phyloP scores from a whole-genome alignment of 2,113 vertebrate species.

The Aviceda subcristata region DNA sequence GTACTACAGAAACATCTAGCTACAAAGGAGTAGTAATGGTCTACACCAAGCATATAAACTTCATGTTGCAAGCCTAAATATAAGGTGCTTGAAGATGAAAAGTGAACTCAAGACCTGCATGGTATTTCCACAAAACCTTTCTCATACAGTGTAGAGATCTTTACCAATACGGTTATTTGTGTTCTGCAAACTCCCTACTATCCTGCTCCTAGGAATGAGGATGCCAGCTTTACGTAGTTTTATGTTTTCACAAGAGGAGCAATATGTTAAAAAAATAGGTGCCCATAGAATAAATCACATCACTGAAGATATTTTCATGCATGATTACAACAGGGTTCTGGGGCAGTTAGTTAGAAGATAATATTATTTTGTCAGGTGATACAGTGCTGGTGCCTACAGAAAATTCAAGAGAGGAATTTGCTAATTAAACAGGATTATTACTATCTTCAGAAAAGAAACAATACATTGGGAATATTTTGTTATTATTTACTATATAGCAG shows the following conservation, averaged over 20 bases:
- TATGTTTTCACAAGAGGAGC: background rate
- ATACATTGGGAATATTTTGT: background rate
- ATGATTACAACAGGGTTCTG: background rate
- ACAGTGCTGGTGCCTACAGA: background rate
- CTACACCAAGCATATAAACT: background rate
- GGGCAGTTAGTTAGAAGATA: background rate
- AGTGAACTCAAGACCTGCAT: background rate
- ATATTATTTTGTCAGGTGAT: conserved; percentile 39
- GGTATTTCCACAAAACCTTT: background rate
- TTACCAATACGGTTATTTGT: background rate
- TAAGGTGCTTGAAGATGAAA: background rate
- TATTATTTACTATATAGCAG: conserved; percentile 4
- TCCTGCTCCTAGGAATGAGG: background rate
- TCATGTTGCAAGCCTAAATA: background rate
- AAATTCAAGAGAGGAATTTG: conserved; percentile 29
- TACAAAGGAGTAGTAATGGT: background rate
- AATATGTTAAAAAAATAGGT: background rate
- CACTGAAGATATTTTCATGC: background rate
- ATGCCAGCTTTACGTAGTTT: background rate
- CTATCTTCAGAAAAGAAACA: background rate
- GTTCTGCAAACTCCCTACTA: background rate
- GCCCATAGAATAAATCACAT: background rate
- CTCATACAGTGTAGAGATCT: background rate
- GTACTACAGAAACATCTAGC: background rate
- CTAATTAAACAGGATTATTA: conserved; percentile 11